A percentile compares a stretch with the other conserved stretches of the same genome.
These are phyloP conservation scores for Teleogryllus oceanicus DNA, from an alignment of 2,888 invertebrate species.

Conservation along the genomic window DNA sequence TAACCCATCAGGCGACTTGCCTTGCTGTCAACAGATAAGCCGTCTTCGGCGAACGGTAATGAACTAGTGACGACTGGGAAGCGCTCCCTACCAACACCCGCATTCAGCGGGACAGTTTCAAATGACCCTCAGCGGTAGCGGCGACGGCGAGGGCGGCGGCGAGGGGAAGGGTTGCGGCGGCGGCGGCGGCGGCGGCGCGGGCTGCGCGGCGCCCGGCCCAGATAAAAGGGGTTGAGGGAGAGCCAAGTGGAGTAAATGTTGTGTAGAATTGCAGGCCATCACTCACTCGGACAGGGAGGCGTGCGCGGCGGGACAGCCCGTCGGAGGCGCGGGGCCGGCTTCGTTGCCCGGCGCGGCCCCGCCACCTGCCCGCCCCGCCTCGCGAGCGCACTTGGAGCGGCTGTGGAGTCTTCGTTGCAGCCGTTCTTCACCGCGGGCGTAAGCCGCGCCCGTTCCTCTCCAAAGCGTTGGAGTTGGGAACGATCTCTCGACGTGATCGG, in stretches of 20 bases:
- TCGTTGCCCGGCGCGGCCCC: neutral
- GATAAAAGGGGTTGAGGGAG: neutral
- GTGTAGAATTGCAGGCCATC: constrained; percentile 18
- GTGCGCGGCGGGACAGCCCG: neutral
- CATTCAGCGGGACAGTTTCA: neutral
- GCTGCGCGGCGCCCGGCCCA: too few relatives aligned
- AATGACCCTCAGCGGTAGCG: neutral
- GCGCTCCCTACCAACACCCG: neutral
- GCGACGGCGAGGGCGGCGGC: neutral
- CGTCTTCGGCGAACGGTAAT: neutral
- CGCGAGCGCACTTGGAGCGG: too few relatives aligned
- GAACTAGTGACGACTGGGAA: neutral
- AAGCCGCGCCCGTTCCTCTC: too few relatives aligned
- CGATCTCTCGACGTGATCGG: too few relatives aligned
- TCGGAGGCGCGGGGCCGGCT: neutral
- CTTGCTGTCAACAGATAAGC: too few relatives aligned
- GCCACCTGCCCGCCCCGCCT: too few relatives aligned
- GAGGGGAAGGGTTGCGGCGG: neutral
- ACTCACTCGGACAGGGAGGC: neutral
- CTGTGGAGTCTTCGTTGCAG: too few relatives aligned
- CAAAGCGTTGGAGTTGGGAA: too few relatives aligned
- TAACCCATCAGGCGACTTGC: too few relatives aligned
- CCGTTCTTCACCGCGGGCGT: too few relatives aligned
- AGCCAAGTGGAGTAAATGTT: neutral
- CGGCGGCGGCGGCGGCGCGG: neutral